Evolutionary conservation across 2,113 vertebrate species (phyloP).

Genomic region (Emydura subglobosa): DNA sequence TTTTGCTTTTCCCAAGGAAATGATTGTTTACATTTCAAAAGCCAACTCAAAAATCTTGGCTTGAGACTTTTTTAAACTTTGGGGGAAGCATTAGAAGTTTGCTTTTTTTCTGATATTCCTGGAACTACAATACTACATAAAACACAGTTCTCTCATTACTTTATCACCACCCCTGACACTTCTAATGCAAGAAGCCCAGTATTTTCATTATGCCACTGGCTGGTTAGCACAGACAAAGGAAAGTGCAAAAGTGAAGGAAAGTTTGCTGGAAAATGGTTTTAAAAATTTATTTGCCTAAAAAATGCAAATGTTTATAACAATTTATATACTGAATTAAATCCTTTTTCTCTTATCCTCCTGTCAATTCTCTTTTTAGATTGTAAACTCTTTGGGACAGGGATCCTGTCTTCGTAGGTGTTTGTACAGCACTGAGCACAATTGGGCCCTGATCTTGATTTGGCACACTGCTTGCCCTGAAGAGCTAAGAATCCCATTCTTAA

Average conservation of each 20-base stretch:
- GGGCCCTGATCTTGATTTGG: accelerated
- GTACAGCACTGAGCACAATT: accelerated
- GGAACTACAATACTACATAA: accelerated
- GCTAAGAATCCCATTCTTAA: background rate
- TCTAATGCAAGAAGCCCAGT: accelerated
- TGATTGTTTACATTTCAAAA: background rate
- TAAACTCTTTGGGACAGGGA: background rate
- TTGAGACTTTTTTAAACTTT: background rate
- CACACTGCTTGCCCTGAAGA: background rate
- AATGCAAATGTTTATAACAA: background rate
- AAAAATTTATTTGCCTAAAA: background rate
- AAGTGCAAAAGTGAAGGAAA: background rate
- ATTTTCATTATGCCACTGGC: background rate
- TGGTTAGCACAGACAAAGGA: background rate
- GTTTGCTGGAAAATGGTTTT: background rate
- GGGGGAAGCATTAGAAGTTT: accelerated
- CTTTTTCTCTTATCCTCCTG: background rate
- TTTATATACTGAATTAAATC: background rate
- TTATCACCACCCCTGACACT: accelerated
- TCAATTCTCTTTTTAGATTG: accelerated
- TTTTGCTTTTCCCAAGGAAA: background rate
- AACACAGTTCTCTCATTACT: background rate
- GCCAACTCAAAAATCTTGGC: background rate
- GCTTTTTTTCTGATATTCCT: background rate
- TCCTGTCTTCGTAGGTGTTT: background rate